A percentile compares a stretch with the other conserved stretches of the same genome.
Conservation (phyloP, 2,113 vertebrate species). For the Silurus glanis region DNA sequence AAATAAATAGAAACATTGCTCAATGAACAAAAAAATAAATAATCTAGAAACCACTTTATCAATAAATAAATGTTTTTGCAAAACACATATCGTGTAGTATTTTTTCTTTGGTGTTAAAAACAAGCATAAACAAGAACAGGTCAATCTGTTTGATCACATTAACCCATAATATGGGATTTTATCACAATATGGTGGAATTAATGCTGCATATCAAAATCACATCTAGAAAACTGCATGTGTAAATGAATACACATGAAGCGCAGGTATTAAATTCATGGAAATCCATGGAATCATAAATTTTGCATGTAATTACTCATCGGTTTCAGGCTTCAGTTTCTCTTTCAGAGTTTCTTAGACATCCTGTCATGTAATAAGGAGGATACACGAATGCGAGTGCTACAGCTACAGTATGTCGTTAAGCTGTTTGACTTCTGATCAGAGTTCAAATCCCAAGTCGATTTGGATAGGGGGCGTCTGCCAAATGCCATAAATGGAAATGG, state of each 20-base stretch:
- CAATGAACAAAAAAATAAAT: background rate
- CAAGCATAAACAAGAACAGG: background rate
- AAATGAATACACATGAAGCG: background rate
- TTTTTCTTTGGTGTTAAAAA: background rate
- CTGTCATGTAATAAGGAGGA: too few species aligned
- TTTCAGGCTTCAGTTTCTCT: background rate
- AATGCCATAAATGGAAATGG: too few species aligned
- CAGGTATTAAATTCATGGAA: background rate
- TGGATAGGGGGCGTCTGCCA: too few species aligned
- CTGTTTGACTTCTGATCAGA: too few species aligned
- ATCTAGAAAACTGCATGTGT: background rate
- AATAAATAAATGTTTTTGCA: background rate
- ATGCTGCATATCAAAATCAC: background rate
- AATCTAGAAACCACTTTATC: background rate
- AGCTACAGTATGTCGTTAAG: too few species aligned
- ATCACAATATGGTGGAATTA: background rate
- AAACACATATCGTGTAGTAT: background rate
- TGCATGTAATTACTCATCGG: background rate
- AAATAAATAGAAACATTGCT: background rate
- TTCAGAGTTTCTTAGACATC: background rate
- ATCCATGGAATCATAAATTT: background rate
- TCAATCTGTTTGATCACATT: background rate
- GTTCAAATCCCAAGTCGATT: too few species aligned
- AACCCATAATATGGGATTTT: background rate
- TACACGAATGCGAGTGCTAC: too few species aligned